Evolutionary conservation across 2,797 vertebrate genomes (phyloP), one percentile per base, ranked within the genome.

Genomic region (Atherinosoma microstoma): DNA sequence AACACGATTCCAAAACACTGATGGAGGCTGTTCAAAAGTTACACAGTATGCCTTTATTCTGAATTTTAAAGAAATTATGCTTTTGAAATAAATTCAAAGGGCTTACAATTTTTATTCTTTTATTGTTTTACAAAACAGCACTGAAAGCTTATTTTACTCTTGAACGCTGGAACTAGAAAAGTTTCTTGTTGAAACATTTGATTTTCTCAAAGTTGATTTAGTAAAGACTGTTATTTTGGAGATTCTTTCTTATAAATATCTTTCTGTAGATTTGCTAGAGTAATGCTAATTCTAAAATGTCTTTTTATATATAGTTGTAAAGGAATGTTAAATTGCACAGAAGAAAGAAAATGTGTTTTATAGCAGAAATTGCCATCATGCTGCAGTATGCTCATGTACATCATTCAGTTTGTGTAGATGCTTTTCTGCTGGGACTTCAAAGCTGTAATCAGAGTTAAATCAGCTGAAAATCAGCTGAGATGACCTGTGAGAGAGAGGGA

Each of bases 381-480:
- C 66, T 36, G 29, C 47, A 5, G 15, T 15, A 35, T 22, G 27
- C 65, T 53, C 51, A 35, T 51, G 20, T 32, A 57, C 63, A 59
- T 58, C 59, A 64, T 58, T 8, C 57, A 66, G 70, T 73, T 67
- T 0, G 45, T 67, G 67, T 40, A 60, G 67, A 63, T 61, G 70
- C 66, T 66, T 81, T 45, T 86, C 79, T 65, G 35, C 81, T 30
- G 76, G 76, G 81, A 87, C 80, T 85, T 79, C 79, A 77, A 88
- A 76, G 79, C 63, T 60, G 36, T 84, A 83, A 87, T 85, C 67
- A 12, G 83, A 84, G 89, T 90, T 86, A 86, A 86, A 84, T 88
- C 53, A 30, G 64, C 76, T 86, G 86, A 83, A 87, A 85, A 84
- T 88, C 47, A 32, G 63, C 75, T 85, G 84, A 84, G 84, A 84